phyloP scores from a whole-genome alignment of 1,140 invertebrate genomes.

The Drosophila kohkoa region DNA sequence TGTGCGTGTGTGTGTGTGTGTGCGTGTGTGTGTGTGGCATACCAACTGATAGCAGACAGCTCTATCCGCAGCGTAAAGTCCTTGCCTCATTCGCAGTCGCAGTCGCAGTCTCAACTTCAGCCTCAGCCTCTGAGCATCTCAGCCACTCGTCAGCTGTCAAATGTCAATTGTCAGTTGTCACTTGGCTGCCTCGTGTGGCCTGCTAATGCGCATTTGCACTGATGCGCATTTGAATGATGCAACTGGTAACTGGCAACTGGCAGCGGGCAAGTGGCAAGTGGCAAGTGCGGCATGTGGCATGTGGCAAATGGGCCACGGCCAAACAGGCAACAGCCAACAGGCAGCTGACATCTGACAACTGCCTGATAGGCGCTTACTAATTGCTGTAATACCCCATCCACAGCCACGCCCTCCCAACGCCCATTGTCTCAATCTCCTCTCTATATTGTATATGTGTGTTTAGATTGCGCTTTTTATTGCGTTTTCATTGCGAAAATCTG shows the following conservation, averaged over 20 bases:
- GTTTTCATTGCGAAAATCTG: no score
- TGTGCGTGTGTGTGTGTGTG: no score
- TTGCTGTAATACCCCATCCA: conserved; percentile 15
- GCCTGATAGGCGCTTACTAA: conserved; percentile 43
- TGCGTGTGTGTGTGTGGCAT: conserved; percentile 5
- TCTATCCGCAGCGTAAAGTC: conserved; percentile 7
- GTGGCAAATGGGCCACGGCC: conserved; percentile 20
- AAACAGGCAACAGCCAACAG: conserved; percentile 7
- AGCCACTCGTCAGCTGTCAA: conserved; percentile 52
- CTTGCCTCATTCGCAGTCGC: no score
- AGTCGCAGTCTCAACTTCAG: not conserved
- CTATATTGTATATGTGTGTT: no score
- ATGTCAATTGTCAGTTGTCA: conserved; percentile 75
- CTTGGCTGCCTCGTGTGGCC: conserved; percentile 69
- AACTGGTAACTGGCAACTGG: conserved; percentile 43
- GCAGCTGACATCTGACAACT: conserved; percentile 41
- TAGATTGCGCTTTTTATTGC: no score
- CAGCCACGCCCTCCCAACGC: not conserved
- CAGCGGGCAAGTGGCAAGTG: conserved; percentile 44
- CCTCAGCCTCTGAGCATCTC: conserved; percentile 8
- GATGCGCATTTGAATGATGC: conserved; percentile 70
- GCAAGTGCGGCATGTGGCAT: conserved; percentile 45
- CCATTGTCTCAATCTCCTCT: not conserved
- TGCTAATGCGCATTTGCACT: conserved; percentile 68
- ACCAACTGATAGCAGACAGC: conserved; percentile 33